Evolutionary conservation across 30 jellyfish, hydroid and myxozoan genomes (phyloP).

Genomic region (Turritopsis rubra): DNA sequence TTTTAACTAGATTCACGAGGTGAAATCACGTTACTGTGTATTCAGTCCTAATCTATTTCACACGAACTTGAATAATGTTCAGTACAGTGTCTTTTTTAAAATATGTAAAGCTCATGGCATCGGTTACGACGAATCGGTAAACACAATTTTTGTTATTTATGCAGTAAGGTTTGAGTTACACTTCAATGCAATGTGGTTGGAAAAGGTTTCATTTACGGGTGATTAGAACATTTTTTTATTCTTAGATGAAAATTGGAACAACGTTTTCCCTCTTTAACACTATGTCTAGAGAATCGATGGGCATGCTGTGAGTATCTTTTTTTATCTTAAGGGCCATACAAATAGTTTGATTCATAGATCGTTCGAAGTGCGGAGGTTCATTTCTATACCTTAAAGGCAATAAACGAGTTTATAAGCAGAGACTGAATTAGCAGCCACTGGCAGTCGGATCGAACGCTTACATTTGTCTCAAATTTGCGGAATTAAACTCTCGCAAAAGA

Average conservation of each 20-base stretch:
- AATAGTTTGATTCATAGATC: not conserved
- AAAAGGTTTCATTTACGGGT: not conserved
- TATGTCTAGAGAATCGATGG: constrained; percentile 53
- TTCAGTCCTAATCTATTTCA: constrained; percentile 55
- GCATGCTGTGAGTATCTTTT: constrained; percentile 47
- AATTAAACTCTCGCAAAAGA: no score
- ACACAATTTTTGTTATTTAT: not conserved
- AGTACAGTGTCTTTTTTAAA: constrained; percentile 76
- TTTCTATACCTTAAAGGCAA: no score
- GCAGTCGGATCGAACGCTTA: not conserved
- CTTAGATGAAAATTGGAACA: constrained; percentile 71
- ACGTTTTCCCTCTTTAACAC: constrained; percentile 66
- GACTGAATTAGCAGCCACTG: no score
- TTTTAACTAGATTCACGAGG: not conserved
- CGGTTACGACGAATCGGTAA: constrained; percentile 72
- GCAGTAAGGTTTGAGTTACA: not conserved
- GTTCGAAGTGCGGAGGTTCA: not conserved
- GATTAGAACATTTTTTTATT: not conserved
- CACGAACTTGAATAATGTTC: constrained; percentile 66
- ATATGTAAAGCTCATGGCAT: constrained; percentile 88
- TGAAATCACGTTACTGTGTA: constrained; percentile 25
- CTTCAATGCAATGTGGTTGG: not conserved
- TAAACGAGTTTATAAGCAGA: no score
- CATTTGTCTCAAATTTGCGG: no score
- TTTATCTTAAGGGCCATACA: not conserved